These are phyloP conservation scores for Apistogramma diplotaenia DNA, from an alignment of 2,113 vertebrate genomes.

Conservation along the genomic window DNA sequence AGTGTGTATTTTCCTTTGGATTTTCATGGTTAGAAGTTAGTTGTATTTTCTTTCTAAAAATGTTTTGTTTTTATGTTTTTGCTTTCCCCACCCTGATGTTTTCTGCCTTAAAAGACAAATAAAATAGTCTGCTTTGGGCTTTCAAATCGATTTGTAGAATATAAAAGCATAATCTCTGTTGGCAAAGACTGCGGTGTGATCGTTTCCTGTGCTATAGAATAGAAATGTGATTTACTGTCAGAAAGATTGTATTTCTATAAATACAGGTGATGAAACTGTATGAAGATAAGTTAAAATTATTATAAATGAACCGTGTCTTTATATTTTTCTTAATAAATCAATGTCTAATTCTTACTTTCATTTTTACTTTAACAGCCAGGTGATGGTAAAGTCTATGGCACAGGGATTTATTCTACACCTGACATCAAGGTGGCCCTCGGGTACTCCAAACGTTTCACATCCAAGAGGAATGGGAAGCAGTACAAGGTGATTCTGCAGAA, in stretches of 20 bases:
- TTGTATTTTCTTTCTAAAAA: too few species aligned
- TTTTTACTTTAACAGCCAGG: not conserved
- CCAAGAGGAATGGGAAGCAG: not conserved
- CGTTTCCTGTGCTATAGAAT: not conserved
- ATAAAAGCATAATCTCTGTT: not conserved
- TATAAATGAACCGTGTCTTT: not conserved
- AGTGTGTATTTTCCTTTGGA: too few species aligned
- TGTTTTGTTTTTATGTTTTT: too few species aligned
- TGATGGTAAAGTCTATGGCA: rapidly evolving
- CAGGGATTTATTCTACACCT: not conserved
- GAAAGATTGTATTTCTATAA: not conserved
- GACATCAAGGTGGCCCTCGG: not conserved
- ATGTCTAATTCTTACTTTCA: not conserved
- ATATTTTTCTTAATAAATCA: not conserved
- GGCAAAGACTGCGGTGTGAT: rapidly evolving
- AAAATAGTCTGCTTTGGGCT: too few species aligned
- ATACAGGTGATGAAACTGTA: too few species aligned
- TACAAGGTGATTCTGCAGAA: not conserved
- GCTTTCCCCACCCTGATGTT: too few species aligned
- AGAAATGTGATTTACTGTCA: not conserved
- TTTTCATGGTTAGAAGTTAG: too few species aligned
- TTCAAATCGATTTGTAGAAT: too few species aligned
- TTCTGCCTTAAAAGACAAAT: too few species aligned
- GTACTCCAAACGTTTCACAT: not conserved
- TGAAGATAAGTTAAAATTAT: not conserved